phyloP scores from a whole-genome alignment of 2,113 vertebrate species.

The Osmerus mordax region DNA sequence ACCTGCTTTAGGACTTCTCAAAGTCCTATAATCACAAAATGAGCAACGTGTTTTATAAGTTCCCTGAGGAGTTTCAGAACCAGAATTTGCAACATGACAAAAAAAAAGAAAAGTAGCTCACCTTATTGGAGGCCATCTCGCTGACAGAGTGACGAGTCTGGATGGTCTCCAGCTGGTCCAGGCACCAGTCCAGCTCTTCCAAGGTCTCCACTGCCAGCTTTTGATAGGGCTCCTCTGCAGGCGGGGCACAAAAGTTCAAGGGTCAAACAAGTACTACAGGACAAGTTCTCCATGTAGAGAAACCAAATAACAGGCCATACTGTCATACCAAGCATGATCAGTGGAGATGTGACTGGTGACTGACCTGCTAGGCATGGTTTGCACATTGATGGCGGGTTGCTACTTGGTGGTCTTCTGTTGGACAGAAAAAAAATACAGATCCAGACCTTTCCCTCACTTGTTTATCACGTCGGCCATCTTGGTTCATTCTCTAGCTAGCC shows the following conservation, averaged over 20 bases:
- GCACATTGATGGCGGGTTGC: slow-evolving; percentile 66
- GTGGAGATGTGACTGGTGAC: slow-evolving; percentile 31
- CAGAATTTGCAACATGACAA: too few relatives aligned
- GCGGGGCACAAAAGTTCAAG: slow-evolving; percentile 28
- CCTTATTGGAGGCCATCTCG: slow-evolving; percentile 83
- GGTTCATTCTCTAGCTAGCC: too few relatives aligned
- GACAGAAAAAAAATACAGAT: not conserved
- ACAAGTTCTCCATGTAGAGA: not conserved
- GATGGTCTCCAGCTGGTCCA: slow-evolving; percentile 93
- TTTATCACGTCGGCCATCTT: too few relatives aligned
- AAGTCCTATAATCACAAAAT: too few relatives aligned
- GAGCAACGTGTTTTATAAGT: too few relatives aligned
- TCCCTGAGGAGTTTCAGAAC: too few relatives aligned
- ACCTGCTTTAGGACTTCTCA: too few relatives aligned
- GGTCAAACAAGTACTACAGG: not conserved
- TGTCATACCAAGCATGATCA: not conserved
- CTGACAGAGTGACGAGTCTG: slow-evolving; percentile 83
- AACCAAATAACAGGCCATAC: not conserved
- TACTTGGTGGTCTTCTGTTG: slow-evolving; percentile 67
- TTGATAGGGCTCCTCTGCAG: slow-evolving; percentile 81
- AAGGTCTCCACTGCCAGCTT: slow-evolving; percentile 84
- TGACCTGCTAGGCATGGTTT: slow-evolving; percentile 77
- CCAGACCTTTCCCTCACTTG: not conserved
- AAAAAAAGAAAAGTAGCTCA: slow-evolving; percentile 34
- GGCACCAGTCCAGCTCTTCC: slow-evolving; percentile 95